Conservation (phyloP, 2,888 invertebrate genomes). For the Caenorhabditis macrosperma region DNA sequence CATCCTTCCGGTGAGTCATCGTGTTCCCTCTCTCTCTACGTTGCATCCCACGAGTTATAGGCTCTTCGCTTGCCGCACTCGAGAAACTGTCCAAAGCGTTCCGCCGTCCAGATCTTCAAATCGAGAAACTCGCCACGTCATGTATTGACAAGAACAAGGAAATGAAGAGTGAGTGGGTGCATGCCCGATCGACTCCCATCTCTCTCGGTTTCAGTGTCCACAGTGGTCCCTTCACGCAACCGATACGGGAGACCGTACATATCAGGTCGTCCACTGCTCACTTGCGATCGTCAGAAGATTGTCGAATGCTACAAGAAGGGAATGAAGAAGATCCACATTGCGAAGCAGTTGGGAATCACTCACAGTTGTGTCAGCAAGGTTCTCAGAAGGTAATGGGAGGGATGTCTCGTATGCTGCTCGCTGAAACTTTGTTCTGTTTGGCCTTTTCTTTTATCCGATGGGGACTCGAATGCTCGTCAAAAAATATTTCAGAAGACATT, state of each 20-base stretch:
- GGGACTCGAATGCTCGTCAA: too few relatives aligned
- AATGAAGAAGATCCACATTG: slow-evolving; percentile 74
- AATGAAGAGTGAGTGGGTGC: slow-evolving; percentile 18
- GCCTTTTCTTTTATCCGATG: too few relatives aligned
- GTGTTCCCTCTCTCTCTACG: slow-evolving; percentile 2
- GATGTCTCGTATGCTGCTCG: not conserved
- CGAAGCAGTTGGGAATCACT: slow-evolving; percentile 73
- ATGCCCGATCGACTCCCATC: not conserved
- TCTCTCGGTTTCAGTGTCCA: slow-evolving; percentile 36
- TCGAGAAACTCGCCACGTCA: slow-evolving; percentile 44
- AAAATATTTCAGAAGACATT: too few relatives aligned
- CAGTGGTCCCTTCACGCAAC: slow-evolving; percentile 69
- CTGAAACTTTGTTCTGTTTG: too few relatives aligned
- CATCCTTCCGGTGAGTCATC: slow-evolving; percentile 23
- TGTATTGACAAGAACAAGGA: slow-evolving; percentile 43
- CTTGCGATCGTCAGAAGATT: slow-evolving; percentile 74
- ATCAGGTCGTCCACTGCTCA: slow-evolving; percentile 74
- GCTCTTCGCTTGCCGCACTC: slow-evolving; percentile 50
- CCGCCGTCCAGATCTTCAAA: slow-evolving; percentile 48
- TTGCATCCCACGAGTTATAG: slow-evolving; percentile 5
- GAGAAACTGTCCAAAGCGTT: slow-evolving; percentile 57
- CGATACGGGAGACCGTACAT: slow-evolving; percentile 76
- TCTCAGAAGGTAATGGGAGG: slow-evolving; percentile 64
- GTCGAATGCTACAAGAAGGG: slow-evolving; percentile 72
- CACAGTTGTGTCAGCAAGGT: slow-evolving; percentile 77